Base-by-base conservation (phyloP, 2,888 invertebrate species). In the Tanypteryx hageni region DNA sequence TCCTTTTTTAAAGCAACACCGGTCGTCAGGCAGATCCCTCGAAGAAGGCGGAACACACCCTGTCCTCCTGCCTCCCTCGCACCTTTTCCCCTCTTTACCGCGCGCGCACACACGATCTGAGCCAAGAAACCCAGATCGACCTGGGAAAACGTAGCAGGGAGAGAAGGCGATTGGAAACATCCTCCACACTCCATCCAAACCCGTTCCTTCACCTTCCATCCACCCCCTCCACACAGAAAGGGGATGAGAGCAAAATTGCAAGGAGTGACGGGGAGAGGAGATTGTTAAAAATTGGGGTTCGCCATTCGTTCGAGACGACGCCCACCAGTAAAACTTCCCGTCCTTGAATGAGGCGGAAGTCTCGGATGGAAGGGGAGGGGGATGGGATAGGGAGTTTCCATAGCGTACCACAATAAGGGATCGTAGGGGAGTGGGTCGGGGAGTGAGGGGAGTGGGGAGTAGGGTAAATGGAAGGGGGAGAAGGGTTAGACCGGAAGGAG, bases 401-500 rank as follows among this genome's bases (percentile, higher is more conserved):
- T 44, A 44, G 44, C 44, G 44, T 5, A 44, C 44, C 44, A 44
- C 44, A 44, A 44, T 44, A 44, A 44, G 44, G 44, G 44, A 44
- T 44, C 44, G 44, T 44, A 44, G 44, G 44, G 44, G 44, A 44
- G 5, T 83, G 56, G 57, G 14, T 56, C 56, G 83, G n/a, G 83
- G 56, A 10, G 83, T 44, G 64, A 18, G 64, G 64, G n/a, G 64
- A 16, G 44, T 57, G 83, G 56, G 27, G 13, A 10, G 14, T 44
- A 57, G 44, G 8, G 16, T 44, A 31, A 44, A 59, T 10, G 61
- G 31, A 58, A 31, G 22, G 14, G 27, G 59, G 86, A n/a, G 44
- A 8, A 64, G 89, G 61, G 44, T 59, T 61, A 31, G 68, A n/a
- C n/a, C 68, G 68, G 68, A 64, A 64, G 64, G 76, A 11, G 89